phyloP scores from a whole-genome alignment of 2,797 vertebrate genomes.

The Botia almorhae region DNA sequence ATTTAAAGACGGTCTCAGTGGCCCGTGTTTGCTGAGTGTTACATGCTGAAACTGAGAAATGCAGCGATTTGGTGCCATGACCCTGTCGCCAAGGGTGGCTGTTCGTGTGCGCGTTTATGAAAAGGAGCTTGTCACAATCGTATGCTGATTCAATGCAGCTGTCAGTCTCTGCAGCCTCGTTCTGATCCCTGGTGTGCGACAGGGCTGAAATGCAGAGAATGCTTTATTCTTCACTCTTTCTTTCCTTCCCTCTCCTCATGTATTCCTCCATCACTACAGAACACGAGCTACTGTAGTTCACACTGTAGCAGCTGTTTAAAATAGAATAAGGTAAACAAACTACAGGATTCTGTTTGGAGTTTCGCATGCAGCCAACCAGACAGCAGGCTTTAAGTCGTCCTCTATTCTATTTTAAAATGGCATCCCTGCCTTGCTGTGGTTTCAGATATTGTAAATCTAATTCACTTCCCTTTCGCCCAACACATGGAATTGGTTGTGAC shows the following conservation, averaged over 20 bases:
- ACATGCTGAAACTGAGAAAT: slow-evolving; percentile 35
- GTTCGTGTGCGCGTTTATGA: slow-evolving; percentile 19
- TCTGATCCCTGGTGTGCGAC: slow-evolving; percentile 32
- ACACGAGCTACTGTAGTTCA: neutral
- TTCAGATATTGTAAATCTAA: slow-evolving; percentile 34
- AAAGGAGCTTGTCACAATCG: slow-evolving; percentile 26
- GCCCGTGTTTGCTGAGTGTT: slow-evolving; percentile 23
- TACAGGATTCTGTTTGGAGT: neutral
- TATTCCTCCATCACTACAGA: neutral
- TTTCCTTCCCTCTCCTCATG: neutral
- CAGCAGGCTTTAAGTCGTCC: neutral
- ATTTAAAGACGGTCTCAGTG: slow-evolving; percentile 19
- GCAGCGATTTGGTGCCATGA: slow-evolving; percentile 24
- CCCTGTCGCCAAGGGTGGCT: slow-evolving; percentile 23
- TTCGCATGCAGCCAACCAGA: neutral
- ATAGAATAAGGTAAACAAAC: neutral
- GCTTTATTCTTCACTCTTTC: neutral
- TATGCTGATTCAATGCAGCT: slow-evolving; percentile 27
- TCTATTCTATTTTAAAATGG: slow-evolving; percentile 14
- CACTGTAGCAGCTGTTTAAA: neutral
- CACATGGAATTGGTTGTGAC: slow-evolving; percentile 36
- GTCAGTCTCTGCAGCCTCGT: slow-evolving; percentile 40
- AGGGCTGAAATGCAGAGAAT: neutral
- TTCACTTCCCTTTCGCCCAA: neutral
- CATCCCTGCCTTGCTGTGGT: slow-evolving; percentile 24